Evolutionary conservation across 2,888 invertebrate genomes (phyloP), one percentile per base, ranked within the genome.

Genomic region (Eurytoma adleriae): DNA sequence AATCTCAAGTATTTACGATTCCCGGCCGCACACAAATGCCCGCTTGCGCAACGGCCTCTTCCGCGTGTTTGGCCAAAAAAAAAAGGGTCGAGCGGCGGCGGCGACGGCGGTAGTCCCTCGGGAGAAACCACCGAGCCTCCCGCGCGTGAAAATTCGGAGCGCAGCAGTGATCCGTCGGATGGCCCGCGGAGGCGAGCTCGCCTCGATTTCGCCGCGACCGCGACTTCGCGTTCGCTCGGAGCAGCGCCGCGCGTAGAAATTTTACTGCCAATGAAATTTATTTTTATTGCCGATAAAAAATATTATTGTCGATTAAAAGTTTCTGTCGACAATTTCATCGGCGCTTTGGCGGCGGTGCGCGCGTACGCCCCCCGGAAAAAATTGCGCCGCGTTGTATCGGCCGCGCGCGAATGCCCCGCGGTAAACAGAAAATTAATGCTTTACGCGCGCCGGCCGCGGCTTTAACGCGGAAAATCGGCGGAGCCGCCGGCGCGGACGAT

Each of bases 241-340:
- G 61, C 40, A 18, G 30, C 40, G 69, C 57, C 57, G 48, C 66
- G 79, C 75, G 79, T 72, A 57, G 77, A 74, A 80, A 75, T 82
- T 82, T 82, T 78, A 82, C 78, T 75, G 78, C 64, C 80, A 75
- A 82, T 82, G 82, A 82, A 82, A 82, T 82, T 82, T 82, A 80
- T 80, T 80, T 82, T 82, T 80, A 82, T 80, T 68, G 79, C 71
- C 80, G 81, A 81, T 83, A 83, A 83, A 83, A 83, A 83, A 79
- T 83, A 77, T 83, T 83, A 83, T 79, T 78, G 80, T 70, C 81
- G 80, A 83, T 83, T 83, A 83, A 83, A 82, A 82, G 76, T 82
- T 82, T 79, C 79, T 75, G 78, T 75, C 82, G 82, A 75, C 82
- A 72, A 78, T 82, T 80, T 80, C 80, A 80, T 78, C 75, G 80